Percentiles rank a stretch among this genome's conserved stretches.
Conservation (phyloP, 2,888 invertebrate genomes). For the Corythucha ciliata region DNA sequence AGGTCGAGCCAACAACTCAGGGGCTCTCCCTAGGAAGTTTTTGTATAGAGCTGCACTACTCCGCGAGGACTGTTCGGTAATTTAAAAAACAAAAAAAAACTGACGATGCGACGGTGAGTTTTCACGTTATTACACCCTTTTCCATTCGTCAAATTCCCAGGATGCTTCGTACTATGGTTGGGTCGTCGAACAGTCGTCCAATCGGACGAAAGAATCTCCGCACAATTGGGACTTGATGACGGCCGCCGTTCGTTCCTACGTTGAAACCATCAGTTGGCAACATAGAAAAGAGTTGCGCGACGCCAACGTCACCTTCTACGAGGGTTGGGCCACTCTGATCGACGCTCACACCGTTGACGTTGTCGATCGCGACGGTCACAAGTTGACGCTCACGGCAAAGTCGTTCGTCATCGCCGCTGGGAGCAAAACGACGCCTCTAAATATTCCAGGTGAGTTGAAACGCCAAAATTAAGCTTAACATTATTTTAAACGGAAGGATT, state of each 20-base stretch:
- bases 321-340: slow-evolving; percentile 18
- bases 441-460: slow-evolving; percentile 9
- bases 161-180: slow-evolving; percentile 15
- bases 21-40: slow-evolving; percentile 11
- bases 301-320: slow-evolving; percentile 10
- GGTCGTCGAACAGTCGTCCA: slow-evolving; percentile 17
- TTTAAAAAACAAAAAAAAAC: too few relatives aligned
- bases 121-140: background rate
- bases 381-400: slow-evolving; percentile 1
- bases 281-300: slow-evolving; percentile 17
- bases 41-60: slow-evolving; percentile 18
- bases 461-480: too few relatives aligned
- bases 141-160: slow-evolving; percentile 2
- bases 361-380: slow-evolving; percentile 10
- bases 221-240: slow-evolving; percentile 4
- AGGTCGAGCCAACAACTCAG: slow-evolving; percentile 38
- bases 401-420: slow-evolving; percentile 17
- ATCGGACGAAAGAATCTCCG: background rate
- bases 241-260: slow-evolving; percentile 4
- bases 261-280: slow-evolving; percentile 9
- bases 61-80: too few relatives aligned
- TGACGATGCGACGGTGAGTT: slow-evolving; percentile 15
- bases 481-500: too few relatives aligned
- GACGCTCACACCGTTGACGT: slow-evolving; percentile 15
- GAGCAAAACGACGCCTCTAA: slow-evolving; percentile 1